A percentile compares a stretch with the other conserved stretches of the same genome.
Conservation (phyloP, 2,797 vertebrate species). For the Melanotaenia pygmaea region DNA sequence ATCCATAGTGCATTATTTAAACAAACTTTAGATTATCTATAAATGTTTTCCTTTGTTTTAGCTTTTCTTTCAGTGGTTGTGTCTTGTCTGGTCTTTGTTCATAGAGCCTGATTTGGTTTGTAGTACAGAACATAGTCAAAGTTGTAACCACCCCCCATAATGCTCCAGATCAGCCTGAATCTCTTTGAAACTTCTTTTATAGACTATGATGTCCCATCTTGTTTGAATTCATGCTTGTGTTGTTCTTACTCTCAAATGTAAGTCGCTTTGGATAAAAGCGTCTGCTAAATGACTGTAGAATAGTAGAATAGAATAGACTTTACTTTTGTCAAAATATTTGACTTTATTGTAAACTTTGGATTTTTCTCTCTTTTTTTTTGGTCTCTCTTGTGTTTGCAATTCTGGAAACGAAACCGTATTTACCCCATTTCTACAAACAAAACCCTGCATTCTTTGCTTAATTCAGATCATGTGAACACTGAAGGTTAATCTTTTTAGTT, state of each 20-base stretch:
- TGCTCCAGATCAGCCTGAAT: neutral
- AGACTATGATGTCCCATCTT: too few relatives aligned
- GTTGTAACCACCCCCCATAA: neutral
- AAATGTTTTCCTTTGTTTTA: neutral
- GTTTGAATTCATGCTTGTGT: too few relatives aligned
- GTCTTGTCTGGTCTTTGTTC: too few relatives aligned
- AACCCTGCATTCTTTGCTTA: neutral
- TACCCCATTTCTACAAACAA: neutral
- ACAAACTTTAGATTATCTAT: neutral
- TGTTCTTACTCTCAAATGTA: too few relatives aligned
- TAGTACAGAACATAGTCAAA: neutral
- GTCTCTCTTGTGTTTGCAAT: slow-evolving; percentile 1
- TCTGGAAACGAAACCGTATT: neutral
- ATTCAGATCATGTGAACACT: slow-evolving; percentile 4
- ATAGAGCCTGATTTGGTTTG: too few relatives aligned
- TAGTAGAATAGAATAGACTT: neutral
- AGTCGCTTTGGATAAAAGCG: too few relatives aligned
- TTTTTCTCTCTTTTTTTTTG: neutral
- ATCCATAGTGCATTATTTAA: neutral
- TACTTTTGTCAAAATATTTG: neutral
- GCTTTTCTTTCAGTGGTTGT: neutral
- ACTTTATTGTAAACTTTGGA: neutral
- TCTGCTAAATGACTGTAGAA: too few relatives aligned
- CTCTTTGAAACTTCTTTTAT: neutral
- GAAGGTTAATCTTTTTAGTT: neutral